A percentile compares a stretch with the other conserved stretches of the same genome.
These are phyloP conservation scores for Sebastes cheni DNA, from an alignment of 2,797 vertebrate genomes.

Conservation along the genomic window DNA sequence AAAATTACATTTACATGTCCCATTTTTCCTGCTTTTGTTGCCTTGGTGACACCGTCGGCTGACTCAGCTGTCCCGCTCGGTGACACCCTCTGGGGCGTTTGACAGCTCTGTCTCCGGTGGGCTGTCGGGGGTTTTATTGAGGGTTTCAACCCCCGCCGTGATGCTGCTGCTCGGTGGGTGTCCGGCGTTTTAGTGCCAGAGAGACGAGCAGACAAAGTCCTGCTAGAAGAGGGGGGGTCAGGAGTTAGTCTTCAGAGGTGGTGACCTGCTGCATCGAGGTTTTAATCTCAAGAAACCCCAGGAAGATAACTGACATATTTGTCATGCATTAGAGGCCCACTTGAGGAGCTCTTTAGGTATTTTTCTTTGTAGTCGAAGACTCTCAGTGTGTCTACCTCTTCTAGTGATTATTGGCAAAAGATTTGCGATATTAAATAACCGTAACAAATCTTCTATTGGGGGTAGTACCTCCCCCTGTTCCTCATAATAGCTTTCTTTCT, in stretches of 20 bases:
- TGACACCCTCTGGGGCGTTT: conserved; percentile 20
- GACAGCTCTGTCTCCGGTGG: conserved; percentile 39
- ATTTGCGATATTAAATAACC: not conserved
- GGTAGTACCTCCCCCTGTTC: not conserved
- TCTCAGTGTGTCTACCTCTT: not conserved
- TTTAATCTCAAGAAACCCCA: conserved; percentile 5
- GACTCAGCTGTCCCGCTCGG: conserved; percentile 39
- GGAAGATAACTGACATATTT: not conserved
- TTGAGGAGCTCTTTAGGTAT: not conserved
- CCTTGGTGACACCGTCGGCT: not conserved
- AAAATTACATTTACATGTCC: conserved; percentile 28
- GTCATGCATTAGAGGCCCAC: not conserved
- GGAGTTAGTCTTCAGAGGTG: conserved; percentile 28
- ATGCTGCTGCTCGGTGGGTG: conserved; percentile 4
- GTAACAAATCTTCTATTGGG: not conserved
- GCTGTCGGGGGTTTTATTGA: conserved; percentile 32
- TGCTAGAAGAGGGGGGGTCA: conserved; percentile 3
- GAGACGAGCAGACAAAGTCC: conserved; percentile 19
- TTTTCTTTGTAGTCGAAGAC: not conserved
- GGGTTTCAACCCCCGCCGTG: not conserved
- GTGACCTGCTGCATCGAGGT: not conserved
- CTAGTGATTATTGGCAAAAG: not conserved
- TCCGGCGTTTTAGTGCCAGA: not conserved
- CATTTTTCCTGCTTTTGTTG: conserved; percentile 22
- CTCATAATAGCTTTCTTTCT: not conserved